phyloP scores from a whole-genome alignment of 2,113 vertebrate species.

The Scalopus aquaticus region DNA sequence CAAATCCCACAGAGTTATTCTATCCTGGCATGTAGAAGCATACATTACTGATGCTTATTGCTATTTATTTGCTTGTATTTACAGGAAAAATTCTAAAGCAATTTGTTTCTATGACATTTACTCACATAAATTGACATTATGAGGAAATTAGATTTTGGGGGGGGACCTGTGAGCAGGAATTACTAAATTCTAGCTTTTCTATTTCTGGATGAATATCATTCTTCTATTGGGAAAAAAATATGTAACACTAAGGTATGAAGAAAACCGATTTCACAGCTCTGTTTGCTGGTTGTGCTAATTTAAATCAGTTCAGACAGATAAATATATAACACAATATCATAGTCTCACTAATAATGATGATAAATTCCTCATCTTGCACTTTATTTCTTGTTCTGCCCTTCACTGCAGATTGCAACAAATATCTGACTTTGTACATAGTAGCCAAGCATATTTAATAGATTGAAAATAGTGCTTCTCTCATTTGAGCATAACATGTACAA shows the following conservation, averaged over 20 bases:
- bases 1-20: not conserved
- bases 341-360: not conserved
- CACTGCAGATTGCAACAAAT: not conserved
- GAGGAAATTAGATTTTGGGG: conserved; percentile 4
- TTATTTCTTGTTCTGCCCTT: not conserved
- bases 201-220: conserved; percentile 8
- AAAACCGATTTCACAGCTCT: not conserved
- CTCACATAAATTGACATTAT: conserved; percentile 23
- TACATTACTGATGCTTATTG: not conserved
- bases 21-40: not conserved
- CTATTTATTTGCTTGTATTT: conserved; percentile 31
- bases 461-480: not conserved
- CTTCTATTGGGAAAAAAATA: not conserved
- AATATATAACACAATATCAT: not conserved
- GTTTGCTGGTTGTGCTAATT: not conserved
- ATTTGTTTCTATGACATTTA: conserved; percentile 45
- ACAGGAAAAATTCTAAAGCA: not conserved
- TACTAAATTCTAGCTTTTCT: conserved; percentile 21
- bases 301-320: not conserved
- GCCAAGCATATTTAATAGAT: not conserved
- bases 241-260: not conserved
- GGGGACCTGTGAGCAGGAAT: not conserved
- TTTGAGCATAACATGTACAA: not conserved
- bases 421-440: not conserved
- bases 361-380: not conserved